phyloP scores from a whole-genome alignment of 2,797 vertebrate species.

The Chromobotia macracanthus region DNA sequence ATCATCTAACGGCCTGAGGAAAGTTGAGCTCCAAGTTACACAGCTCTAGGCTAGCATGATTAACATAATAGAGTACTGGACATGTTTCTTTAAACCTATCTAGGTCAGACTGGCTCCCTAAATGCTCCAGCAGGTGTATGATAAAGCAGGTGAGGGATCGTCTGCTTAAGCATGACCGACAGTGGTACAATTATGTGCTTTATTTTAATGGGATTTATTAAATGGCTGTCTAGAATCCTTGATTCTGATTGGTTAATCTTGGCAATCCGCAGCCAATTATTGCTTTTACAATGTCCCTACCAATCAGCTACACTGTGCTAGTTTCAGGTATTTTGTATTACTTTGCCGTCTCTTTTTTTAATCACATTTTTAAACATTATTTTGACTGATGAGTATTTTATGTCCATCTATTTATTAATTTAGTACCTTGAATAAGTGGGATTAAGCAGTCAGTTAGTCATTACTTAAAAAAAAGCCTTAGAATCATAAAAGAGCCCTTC shows the following conservation, averaged over 20 bases:
- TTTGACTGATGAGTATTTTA: no score
- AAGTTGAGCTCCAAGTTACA: slow-evolving; percentile 17
- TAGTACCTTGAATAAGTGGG: not conserved
- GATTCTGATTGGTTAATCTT: not conserved
- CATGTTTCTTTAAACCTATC: not conserved
- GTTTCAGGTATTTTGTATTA: no score
- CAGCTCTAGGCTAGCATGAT: slow-evolving; percentile 25
- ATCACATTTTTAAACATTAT: no score
- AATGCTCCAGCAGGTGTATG: not conserved
- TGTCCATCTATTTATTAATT: no score
- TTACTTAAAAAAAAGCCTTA: no score
- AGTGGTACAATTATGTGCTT: slow-evolving; percentile 20
- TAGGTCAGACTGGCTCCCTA: not conserved
- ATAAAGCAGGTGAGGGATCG: not conserved
- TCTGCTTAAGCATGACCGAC: not conserved
- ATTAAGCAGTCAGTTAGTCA: no score
- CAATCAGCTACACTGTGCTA: not conserved
- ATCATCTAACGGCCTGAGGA: slow-evolving; percentile 46
- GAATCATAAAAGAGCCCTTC: no score
- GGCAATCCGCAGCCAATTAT: not conserved
- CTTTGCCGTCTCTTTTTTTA: no score
- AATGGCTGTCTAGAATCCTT: not conserved
- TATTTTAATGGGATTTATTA: slow-evolving; percentile 11
- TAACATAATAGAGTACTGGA: not conserved
- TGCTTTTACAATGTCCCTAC: not conserved